phyloP scores from a whole-genome alignment of 1,140 invertebrate species.

The Melanaphis sacchari region DNA sequence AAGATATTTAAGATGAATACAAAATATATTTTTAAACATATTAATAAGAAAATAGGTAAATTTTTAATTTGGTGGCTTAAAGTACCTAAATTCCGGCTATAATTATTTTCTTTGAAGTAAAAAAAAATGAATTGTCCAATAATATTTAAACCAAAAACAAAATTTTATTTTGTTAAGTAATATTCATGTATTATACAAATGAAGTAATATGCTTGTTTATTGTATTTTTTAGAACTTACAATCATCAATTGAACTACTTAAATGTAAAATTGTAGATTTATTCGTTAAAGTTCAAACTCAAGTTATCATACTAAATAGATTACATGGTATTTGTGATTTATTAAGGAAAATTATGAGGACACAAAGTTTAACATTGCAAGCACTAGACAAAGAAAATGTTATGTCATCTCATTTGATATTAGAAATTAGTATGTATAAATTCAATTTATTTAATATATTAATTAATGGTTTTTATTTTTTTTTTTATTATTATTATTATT shows the following conservation, averaged over 20 bases:
- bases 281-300: slow-evolving; percentile 49
- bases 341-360: slow-evolving; percentile 51
- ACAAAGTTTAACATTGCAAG: slow-evolving; percentile 30
- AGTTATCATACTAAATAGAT: slow-evolving; percentile 30
- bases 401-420: background rate
- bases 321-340: slow-evolving; percentile 44
- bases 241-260: slow-evolving; percentile 46
- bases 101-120: too few relatives aligned
- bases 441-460: background rate
- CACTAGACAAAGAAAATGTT: slow-evolving; percentile 26
- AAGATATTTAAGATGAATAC: background rate
- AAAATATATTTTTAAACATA: background rate
- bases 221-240: slow-evolving; percentile 46
- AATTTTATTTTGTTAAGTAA: background rate
- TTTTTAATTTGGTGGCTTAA: too few relatives aligned
- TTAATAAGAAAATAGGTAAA: background rate
- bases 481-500: too few relatives aligned
- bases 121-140: background rate
- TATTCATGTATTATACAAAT: background rate
- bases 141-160: background rate
- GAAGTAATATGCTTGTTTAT: background rate
- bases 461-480: background rate
- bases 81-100: too few relatives aligned
- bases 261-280: slow-evolving; percentile 28
- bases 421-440: slow-evolving; percentile 44